Evolutionary conservation across 2,888 invertebrate genomes (phyloP).

Genomic region (Arge pagana): DNA sequence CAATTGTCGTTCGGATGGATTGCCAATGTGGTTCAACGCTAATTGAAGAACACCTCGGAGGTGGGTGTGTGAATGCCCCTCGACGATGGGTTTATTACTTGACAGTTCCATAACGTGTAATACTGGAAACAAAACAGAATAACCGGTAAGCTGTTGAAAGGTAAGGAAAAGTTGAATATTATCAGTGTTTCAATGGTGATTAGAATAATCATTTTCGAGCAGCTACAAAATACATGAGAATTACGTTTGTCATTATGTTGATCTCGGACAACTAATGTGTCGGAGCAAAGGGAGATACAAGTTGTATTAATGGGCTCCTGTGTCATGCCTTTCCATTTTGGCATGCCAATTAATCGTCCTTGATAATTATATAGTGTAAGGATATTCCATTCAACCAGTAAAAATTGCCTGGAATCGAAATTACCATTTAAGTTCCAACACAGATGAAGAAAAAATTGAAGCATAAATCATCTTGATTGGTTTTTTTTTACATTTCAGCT

Average conservation of each 20-base stretch:
- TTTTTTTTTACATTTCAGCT: conserved; percentile 64
- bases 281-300: conserved; percentile 82
- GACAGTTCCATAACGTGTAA: conserved; percentile 86
- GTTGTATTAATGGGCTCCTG: conserved; percentile 78
- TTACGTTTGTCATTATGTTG: conserved; percentile 80
- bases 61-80: conserved; percentile 77
- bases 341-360: conserved; percentile 83
- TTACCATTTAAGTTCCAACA: conserved; percentile 11
- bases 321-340: conserved; percentile 83
- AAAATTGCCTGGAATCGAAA: conserved; percentile 73
- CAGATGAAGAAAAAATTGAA: conserved; percentile 1
- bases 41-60: conserved; percentile 80
- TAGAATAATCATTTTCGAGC: not conserved
- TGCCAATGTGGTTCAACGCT: conserved; percentile 84
- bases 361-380: conserved; percentile 92
- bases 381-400: conserved; percentile 83
- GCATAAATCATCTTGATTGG: conserved; percentile 8
- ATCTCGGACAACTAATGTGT: conserved; percentile 85
- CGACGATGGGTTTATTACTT: conserved; percentile 73
- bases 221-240: conserved; percentile 18
- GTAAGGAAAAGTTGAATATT: conserved; percentile 10
- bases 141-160: conserved; percentile 4
- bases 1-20: conserved; percentile 77
- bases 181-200: not conserved
- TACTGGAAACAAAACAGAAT: conserved; percentile 60